These are phyloP conservation scores for Nyctereutes procyonoides DNA, from an alignment of 2,113 vertebrate species.

Conservation along the genomic window DNA sequence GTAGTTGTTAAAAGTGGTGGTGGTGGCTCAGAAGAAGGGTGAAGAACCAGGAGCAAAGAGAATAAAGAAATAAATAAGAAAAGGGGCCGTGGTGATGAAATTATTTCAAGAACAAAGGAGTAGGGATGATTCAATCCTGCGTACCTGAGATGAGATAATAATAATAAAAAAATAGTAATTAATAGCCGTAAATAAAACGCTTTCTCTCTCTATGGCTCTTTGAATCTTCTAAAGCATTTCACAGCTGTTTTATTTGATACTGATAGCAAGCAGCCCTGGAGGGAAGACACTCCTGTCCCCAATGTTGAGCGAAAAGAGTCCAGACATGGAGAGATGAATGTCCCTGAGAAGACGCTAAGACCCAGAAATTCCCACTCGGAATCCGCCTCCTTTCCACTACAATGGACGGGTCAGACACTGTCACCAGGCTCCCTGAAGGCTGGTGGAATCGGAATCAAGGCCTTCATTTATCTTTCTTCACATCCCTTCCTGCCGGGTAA, in stretches of 20 bases:
- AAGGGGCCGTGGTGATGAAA: neutral
- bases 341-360: neutral
- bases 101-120: neutral
- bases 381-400: neutral
- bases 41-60: neutral
- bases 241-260: neutral
- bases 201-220: neutral
- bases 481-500: slow-evolving; percentile 22
- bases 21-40: neutral
- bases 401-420: neutral
- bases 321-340: neutral
- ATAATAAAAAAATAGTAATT: neutral
- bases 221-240: neutral
- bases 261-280: neutral
- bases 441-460: slow-evolving; percentile 48
- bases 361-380: neutral
- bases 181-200: neutral
- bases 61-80: slow-evolving; percentile 8
- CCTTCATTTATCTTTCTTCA: slow-evolving; percentile 44
- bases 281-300: neutral
- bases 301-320: neutral
- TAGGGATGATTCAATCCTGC: neutral
- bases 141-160: neutral
- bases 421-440: slow-evolving; percentile 56
- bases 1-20: neutral